Conservation (phyloP, 2,797 vertebrate species). For the Clarias platycephalus region DNA sequence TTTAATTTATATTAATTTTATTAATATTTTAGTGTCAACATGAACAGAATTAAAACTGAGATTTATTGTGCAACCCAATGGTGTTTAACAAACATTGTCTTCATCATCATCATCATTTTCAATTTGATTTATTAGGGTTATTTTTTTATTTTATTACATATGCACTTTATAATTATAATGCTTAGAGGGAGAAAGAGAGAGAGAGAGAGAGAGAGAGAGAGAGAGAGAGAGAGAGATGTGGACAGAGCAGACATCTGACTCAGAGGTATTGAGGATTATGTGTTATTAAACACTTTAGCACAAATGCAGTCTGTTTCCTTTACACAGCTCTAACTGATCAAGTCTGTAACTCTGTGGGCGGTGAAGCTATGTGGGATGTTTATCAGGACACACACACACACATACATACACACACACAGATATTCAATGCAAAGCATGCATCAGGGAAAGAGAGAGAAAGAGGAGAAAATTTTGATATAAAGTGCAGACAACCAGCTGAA, state of each 20-base stretch:
- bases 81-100: not conserved
- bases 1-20: not conserved
- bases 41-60: not conserved
- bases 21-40: not conserved
- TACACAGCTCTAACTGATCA: slow-evolving; percentile 42
- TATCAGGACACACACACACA: slow-evolving; percentile 15
- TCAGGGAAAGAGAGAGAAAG: not conserved
- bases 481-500: not conserved
- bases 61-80: not conserved
- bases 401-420: not conserved
- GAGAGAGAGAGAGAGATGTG: slow-evolving; percentile 13
- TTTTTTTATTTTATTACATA: too few species aligned
- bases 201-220: slow-evolving; percentile 15
- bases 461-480: not conserved
- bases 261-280: not conserved
- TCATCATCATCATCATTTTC: too few species aligned
- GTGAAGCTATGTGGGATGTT: slow-evolving; percentile 31
- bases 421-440: not conserved
- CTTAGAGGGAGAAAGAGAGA: slow-evolving; percentile 18
- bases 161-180: not conserved
- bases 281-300: slow-evolving; percentile 22
- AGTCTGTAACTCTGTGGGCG: slow-evolving; percentile 37
- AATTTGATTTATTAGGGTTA: too few species aligned
- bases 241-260: not conserved
- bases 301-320: slow-evolving; percentile 37